Conservation (phyloP, 1,140 invertebrate species). For the Nautilus pompilius region DNA sequence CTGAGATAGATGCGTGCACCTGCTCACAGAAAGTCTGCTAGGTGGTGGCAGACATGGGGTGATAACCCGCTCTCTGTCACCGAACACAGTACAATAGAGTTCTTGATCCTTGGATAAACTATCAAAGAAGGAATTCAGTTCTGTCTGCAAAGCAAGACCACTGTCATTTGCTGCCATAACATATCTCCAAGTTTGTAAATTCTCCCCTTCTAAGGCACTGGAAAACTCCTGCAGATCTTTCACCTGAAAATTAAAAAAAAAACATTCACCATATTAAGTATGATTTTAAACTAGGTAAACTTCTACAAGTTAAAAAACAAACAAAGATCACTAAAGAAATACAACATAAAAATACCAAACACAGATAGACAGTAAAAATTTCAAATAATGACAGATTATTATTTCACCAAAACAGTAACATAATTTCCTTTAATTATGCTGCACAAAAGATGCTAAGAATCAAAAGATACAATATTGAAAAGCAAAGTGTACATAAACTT, state of each 20-base stretch:
- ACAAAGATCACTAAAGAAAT: too few species aligned
- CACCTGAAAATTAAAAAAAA: constrained; percentile 21
- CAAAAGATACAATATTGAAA: too few species aligned
- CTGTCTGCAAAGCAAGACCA: constrained; percentile 23
- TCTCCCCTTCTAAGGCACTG: constrained; percentile 8
- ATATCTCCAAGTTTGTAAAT: constrained; percentile 24
- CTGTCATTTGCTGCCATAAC: constrained; percentile 15
- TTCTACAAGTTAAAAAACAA: too few species aligned
- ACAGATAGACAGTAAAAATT: too few species aligned
- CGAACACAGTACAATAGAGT: constrained; percentile 28
- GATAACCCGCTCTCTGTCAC: constrained; percentile 31
- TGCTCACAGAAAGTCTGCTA: constrained; percentile 6
- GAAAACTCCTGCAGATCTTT: constrained; percentile 23
- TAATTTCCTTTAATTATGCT: too few species aligned
- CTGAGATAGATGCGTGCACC: too few species aligned
- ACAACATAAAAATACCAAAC: too few species aligned
- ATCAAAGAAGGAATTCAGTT: constrained; percentile 21
- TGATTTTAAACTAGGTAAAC: too few species aligned
- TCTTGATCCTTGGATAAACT: constrained; percentile 31
- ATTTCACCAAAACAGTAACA: too few species aligned
- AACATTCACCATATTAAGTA: neutral
- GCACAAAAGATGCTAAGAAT: too few species aligned
- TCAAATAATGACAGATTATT: too few species aligned
- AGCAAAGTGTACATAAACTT: too few species aligned
- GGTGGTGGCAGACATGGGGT: constrained; percentile 42